phyloP scores from a whole-genome alignment of 1,140 invertebrate species.

The Drosophila tristis region DNA sequence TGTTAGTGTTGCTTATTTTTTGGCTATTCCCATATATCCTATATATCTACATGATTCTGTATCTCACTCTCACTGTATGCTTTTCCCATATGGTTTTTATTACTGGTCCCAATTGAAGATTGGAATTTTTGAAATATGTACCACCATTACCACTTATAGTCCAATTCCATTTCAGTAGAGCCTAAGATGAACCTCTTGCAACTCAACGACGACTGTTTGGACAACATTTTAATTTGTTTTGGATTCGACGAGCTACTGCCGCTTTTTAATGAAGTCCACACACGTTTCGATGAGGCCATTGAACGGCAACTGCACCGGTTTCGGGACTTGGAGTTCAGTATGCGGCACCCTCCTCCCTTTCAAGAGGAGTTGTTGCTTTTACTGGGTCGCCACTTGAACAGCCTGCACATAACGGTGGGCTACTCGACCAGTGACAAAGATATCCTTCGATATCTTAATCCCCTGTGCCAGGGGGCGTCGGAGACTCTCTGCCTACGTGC shows the following conservation, averaged over 20 bases:
- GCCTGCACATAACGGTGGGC: constrained; percentile 56
- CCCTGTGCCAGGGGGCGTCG: constrained; percentile 42
- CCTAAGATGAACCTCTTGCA: constrained; percentile 13
- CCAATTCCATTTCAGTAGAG: constrained; percentile 10
- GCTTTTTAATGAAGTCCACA: constrained; percentile 25
- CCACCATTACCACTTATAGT: not conserved
- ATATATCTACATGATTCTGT: no score
- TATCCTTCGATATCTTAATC: constrained; percentile 21
- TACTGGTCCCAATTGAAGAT: no score
- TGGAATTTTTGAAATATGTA: no score
- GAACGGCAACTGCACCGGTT: constrained; percentile 52
- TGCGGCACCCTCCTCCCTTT: constrained; percentile 49
- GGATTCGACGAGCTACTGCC: constrained; percentile 43
- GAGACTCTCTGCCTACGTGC: constrained; percentile 24
- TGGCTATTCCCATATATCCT: no score
- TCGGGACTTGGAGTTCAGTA: constrained; percentile 41
- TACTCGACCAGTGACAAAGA: constrained; percentile 37
- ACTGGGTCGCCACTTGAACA: constrained; percentile 47
- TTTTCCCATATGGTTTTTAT: not conserved
- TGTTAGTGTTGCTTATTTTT: no score
- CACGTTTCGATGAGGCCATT: constrained; percentile 43
- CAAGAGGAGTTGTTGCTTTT: constrained; percentile 9
- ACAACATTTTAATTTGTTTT: constrained; percentile 47
- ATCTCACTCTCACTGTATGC: not conserved
- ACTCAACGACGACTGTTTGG: constrained; percentile 59